phyloP scores from a whole-genome alignment of 2,797 vertebrate species.

The Rhincodon typus region DNA sequence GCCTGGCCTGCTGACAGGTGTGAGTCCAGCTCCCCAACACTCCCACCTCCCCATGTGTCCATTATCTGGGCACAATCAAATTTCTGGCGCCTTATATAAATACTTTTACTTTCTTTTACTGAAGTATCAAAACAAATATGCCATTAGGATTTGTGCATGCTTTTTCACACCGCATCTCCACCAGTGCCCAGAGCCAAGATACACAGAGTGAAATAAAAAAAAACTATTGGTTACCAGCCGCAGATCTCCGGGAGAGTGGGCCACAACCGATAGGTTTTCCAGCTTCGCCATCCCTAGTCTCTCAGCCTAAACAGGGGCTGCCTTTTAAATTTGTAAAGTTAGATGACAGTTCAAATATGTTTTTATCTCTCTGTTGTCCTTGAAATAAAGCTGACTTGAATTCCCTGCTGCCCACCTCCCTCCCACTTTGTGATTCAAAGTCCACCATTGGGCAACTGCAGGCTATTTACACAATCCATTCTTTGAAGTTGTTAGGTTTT shows the following conservation, averaged over 20 bases:
- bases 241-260: not conserved
- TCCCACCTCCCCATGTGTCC: too few species aligned
- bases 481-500: not conserved
- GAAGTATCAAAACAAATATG: not conserved
- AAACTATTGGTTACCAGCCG: not conserved
- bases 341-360: not conserved
- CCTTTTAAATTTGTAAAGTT: not conserved
- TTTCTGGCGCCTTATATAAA: not conserved
- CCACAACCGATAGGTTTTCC: not conserved
- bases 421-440: not conserved
- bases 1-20: not conserved
- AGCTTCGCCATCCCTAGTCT: not conserved
- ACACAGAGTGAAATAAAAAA: not conserved
- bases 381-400: not conserved
- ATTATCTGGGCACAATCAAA: not conserved
- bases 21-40: too few species aligned
- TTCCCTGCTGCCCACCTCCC: not conserved
- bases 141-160: too few species aligned
- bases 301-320: too few species aligned
- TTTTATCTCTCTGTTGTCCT: not conserved
- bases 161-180: too few species aligned
- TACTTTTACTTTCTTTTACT: not conserved
- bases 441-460: not conserved
- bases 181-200: too few species aligned
- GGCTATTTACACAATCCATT: not conserved